A percentile compares a stretch with the other conserved stretches of the same genome.
phyloP scores from a whole-genome alignment of 1,140 invertebrate species.

The Coboldia fuscipes region DNA sequence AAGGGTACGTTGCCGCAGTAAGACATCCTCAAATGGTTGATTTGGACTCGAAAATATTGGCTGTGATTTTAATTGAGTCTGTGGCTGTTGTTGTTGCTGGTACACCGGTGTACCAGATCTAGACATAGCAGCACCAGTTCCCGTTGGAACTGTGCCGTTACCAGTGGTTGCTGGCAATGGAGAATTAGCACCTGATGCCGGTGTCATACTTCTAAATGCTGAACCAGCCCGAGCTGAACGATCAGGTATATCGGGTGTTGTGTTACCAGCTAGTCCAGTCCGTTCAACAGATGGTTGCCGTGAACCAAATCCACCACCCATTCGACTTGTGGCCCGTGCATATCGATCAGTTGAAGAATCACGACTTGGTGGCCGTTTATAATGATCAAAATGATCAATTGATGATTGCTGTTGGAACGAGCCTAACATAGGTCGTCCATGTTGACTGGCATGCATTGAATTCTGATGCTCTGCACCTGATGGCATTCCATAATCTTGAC shows the following conservation, averaged over 20 bases:
- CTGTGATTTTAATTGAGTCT: slow-evolving; percentile 2
- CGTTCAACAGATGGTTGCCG: slow-evolving; percentile 57
- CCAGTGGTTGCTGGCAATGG: slow-evolving; percentile 19
- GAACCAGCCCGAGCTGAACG: slow-evolving; percentile 25
- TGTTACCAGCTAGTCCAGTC: slow-evolving; percentile 16
- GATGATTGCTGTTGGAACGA: slow-evolving; percentile 27
- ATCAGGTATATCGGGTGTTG: slow-evolving; percentile 25
- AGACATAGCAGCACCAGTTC: slow-evolving; percentile 22
- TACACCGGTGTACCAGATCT: slow-evolving; percentile 12
- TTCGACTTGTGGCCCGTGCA: slow-evolving; percentile 31
- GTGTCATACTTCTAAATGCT: slow-evolving; percentile 27
- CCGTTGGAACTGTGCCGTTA: slow-evolving; percentile 27
- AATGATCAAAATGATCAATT: slow-evolving; percentile 72
- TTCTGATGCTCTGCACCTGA: slow-evolving; percentile 24
- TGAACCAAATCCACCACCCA: slow-evolving; percentile 29
- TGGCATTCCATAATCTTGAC: too few species aligned
- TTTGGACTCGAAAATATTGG: slow-evolving; percentile 10
- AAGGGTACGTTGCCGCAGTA: slow-evolving; percentile 51
- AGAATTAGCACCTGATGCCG: too few species aligned
- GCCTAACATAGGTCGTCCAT: slow-evolving; percentile 27
- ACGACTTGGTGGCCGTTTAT: slow-evolving; percentile 69
- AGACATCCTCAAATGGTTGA: slow-evolving; percentile 55
- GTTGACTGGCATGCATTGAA: slow-evolving; percentile 22
- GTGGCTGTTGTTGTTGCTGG: slow-evolving; percentile 4
- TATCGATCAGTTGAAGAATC: slow-evolving; percentile 74